Evolutionary conservation across 2,888 invertebrate genomes (phyloP), one percentile per base, ranked within the genome.

Genomic region (Cremastobaeus sp.): DNA sequence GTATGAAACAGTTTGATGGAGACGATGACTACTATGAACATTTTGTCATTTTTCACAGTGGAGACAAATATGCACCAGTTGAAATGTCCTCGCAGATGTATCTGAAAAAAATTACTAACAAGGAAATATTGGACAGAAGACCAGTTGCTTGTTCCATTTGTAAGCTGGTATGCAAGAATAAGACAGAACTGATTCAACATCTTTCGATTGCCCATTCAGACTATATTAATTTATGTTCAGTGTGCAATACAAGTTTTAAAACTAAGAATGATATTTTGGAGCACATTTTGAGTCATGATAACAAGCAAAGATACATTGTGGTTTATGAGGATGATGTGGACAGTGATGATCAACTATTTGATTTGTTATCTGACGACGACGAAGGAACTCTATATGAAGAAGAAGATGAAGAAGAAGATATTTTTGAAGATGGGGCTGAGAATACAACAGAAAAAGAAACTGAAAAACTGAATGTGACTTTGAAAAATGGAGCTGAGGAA

Each of bases 211-310:
- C 47, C 0, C 69, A 69, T 11, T 2, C 1, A 1, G 39, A 54
- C 1, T 28, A 47, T 17, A n/a, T 37, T 0, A 37, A 20, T 2
- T 60, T 69, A 60, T 69, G 69, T 39, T 52, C 60, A 3, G 14
- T 39, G 3, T 69, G 69, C 25, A 21, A 47, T 1, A n/a, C 1
- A 9, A 54, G 37, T 12, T 45, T n/a, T 21, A 39, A 39, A 25
- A 30, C 32, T 1, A 69, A 47, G 11, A 39, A 45, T 17, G 69
- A 54, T 2, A 47, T 45, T 15, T 9, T 69, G 11, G 39, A 39
- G 1, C 69, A 69, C 11, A 28, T 50, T n/a, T 2, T 34, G 0
- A 20, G 6, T 1, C 57, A 59, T 9, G 11, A 39, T 1, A 32
- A 62, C 2, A 25, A 20, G 0, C 11, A 30, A 9, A 8, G 18